phyloP scores from a whole-genome alignment of 2,888 invertebrate genomes.

The Noctuana brunneofusca region DNA sequence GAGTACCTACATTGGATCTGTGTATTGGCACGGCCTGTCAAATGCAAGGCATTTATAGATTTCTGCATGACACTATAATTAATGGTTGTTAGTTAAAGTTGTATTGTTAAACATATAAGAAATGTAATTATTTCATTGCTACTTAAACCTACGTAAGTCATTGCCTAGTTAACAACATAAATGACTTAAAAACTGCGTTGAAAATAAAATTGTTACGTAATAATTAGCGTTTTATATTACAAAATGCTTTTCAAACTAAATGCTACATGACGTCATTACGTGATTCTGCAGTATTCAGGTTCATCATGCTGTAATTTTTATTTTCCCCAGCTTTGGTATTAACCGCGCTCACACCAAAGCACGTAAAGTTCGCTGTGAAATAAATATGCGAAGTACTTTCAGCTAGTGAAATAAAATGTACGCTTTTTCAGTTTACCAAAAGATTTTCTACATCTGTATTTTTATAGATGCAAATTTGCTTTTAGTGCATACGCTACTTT shows the following conservation, averaged over 20 bases:
- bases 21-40: slow-evolving; percentile 10
- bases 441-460: neutral
- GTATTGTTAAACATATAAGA: no score
- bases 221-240: neutral
- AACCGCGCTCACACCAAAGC: slow-evolving; percentile 14
- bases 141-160: no score
- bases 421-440: neutral
- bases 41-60: slow-evolving; percentile 8
- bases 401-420: slow-evolving; percentile 8
- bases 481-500: neutral
- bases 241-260: neutral
- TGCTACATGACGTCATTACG: slow-evolving; percentile 14
- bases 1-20: no score
- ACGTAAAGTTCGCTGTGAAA: slow-evolving; percentile 12
- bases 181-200: neutral
- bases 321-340: slow-evolving; percentile 13
- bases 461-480: neutral
- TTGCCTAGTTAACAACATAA: neutral
- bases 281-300: slow-evolving; percentile 17
- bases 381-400: slow-evolving; percentile 8
- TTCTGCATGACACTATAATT: neutral
- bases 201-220: neutral
- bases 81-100: no score
- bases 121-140: no score
- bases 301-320: slow-evolving; percentile 17